phyloP scores from a whole-genome alignment of 2,888 invertebrate species.

The Drosophila sordidula region DNA sequence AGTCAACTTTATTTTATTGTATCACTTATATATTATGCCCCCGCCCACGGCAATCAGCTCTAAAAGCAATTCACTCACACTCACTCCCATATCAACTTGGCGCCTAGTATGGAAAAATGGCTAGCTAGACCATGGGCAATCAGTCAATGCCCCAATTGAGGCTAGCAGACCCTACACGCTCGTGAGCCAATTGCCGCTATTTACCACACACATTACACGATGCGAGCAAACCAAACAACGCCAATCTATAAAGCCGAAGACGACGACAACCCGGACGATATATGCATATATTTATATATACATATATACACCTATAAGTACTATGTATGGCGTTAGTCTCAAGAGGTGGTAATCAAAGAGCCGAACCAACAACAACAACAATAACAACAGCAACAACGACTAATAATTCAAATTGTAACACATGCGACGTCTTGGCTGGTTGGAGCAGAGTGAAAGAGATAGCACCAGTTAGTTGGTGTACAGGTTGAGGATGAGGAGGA shows the following conservation, averaged over 20 bases:
- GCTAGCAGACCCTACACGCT: conserved; percentile 6
- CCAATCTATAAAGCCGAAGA: conserved; percentile 56
- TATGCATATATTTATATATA: conserved; percentile 33
- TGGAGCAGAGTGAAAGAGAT: conserved; percentile 21
- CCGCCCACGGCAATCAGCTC: background rate
- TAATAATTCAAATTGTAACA: conserved; percentile 76
- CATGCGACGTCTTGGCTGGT: conserved; percentile 58
- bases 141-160: conserved; percentile 49
- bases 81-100: background rate
- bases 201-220: conserved; percentile 72
- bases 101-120: background rate
- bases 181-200: conserved; percentile 55
- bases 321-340: conserved; percentile 50
- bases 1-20: no score
- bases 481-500: conserved; percentile 6
- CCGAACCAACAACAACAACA: conserved; percentile 40
- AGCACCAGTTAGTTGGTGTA: conserved; percentile 7
- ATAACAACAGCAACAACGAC: conserved; percentile 29
- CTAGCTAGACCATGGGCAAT: conserved; percentile 24
- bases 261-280: conserved; percentile 40
- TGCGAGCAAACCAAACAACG: conserved; percentile 63
- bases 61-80: background rate
- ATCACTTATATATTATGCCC: background rate
- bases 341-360: conserved; percentile 71
- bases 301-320: conserved; percentile 5